Percentiles rank a stretch among this genome's conserved stretches.
Evolutionary conservation across 2,797 vertebrate genomes (phyloP).

Genomic region (Erethizon dorsatum): DNA sequence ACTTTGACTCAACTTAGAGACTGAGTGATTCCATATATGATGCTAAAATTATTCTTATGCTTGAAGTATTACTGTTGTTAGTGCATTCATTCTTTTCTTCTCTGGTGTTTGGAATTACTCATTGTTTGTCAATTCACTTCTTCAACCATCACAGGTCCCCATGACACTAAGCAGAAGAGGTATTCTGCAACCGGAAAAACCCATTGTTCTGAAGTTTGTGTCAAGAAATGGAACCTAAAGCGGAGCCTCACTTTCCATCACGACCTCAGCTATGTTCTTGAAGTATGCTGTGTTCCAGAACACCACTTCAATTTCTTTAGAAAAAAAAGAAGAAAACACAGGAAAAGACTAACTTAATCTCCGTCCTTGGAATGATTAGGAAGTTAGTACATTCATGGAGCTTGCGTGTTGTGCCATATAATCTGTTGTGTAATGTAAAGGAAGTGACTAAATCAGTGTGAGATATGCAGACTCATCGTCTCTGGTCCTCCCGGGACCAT

Average conservation of each 20-base stretch:
- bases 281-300: background rate
- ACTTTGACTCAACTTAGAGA: background rate
- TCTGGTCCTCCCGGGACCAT: background rate
- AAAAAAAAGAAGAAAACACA: background rate
- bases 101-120: background rate
- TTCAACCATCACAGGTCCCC: background rate
- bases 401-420: background rate
- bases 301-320: background rate
- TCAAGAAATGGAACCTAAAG: background rate
- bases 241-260: conserved; percentile 24
- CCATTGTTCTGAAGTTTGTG: conserved; percentile 47
- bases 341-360: background rate
- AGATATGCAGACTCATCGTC: background rate
- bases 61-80: background rate
- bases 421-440: background rate
- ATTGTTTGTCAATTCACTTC: background rate
- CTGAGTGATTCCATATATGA: background rate
- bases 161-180: background rate
- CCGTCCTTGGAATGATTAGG: background rate
- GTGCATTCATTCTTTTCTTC: too few species aligned
- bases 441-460: background rate
- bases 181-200: background rate
- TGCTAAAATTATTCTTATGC: too few species aligned
- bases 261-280: background rate
- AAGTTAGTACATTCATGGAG: background rate